Base-by-base conservation (phyloP, 2,797 vertebrate genomes). In the Rachycentron canadum region DNA sequence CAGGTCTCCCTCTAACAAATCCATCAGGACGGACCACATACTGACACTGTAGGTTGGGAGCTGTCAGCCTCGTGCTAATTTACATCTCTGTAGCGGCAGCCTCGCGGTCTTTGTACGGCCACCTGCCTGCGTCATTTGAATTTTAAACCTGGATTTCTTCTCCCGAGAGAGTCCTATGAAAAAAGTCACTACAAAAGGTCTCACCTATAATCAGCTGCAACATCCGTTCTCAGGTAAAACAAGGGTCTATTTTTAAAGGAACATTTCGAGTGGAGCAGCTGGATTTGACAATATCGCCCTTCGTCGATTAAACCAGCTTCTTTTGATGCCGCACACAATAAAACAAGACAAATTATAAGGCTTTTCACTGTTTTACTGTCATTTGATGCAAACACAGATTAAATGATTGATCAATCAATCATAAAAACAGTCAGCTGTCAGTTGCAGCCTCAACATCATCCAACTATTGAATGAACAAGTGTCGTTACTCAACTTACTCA, bases 1-100 rank as follows among this genome's bases (percentile, higher is more conserved):
- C 81, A 40, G 34, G 76, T 70, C 75, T 32, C 38, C 41, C 56
- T 83, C 55, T 65, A 81, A 81, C 79, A 28, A 79, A 86, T 85
- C 85, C 79, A 81, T 89, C 77, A 85, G 85, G 73, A 80, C 0
- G 13, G 65, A 50, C 32, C 57, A 12, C 72, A 75, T 16, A 25
- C 70, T 6, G 50, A 60, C 13, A 25, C 73, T 38, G 14, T 19
- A 49, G 50, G 49, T 32, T 1, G 23, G 43, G 43, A 45, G 36
- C 69, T 32, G 50, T 34, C 25, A 0, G 63, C 47, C 45, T 53
- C 64, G 0, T 17, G 26, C 25, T 36, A 16, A 63, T 78, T 76
- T 73, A 69, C 76, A 69, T 67, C 13, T 56, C 52, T 70, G 38
- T 21, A 38, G 38, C 7, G 2, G 45, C 23, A 26, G 43, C 34